A percentile compares a stretch with the other conserved stretches of the same genome.
phyloP scores from a whole-genome alignment of 2,113 vertebrate genomes.

The Ictidomys tridecemlineatus region DNA sequence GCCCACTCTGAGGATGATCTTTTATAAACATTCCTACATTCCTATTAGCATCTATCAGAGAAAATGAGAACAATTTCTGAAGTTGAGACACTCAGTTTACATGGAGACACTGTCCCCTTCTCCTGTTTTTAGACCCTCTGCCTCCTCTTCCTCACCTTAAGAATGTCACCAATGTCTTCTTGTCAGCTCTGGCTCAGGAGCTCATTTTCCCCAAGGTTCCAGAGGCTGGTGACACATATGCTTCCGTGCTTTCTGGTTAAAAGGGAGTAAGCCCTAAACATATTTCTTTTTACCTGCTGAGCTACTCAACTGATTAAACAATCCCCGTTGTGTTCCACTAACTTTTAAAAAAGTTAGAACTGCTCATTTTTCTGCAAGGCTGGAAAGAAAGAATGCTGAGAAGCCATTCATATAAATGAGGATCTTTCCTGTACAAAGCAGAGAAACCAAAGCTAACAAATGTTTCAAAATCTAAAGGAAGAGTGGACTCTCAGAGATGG shows the following conservation, averaged over 20 bases:
- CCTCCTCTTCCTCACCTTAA: not conserved
- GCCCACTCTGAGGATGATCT: not conserved
- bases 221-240: not conserved
- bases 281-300: conserved; percentile 36
- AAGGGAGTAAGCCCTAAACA: not conserved
- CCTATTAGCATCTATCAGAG: not conserved
- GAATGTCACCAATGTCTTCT: not conserved
- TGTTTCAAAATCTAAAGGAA: not conserved
- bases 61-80: not conserved
- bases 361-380: not conserved
- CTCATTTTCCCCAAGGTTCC: not conserved
- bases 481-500: not conserved
- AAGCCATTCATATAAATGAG: not conserved
- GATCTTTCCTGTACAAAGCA: not conserved
- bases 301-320: not conserved
- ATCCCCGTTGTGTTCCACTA: conserved; percentile 53
- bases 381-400: not conserved
- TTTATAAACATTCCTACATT: not conserved
- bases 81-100: not conserved
- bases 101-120: not conserved
- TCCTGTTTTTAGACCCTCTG: not conserved
- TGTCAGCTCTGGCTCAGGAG: not conserved
- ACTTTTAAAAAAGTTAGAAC: conserved; percentile 72
- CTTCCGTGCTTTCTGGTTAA: not conserved
- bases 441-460: not conserved